Evolutionary conservation across 2,888 invertebrate genomes (phyloP).

Genomic region (Panopea generosa): DNA sequence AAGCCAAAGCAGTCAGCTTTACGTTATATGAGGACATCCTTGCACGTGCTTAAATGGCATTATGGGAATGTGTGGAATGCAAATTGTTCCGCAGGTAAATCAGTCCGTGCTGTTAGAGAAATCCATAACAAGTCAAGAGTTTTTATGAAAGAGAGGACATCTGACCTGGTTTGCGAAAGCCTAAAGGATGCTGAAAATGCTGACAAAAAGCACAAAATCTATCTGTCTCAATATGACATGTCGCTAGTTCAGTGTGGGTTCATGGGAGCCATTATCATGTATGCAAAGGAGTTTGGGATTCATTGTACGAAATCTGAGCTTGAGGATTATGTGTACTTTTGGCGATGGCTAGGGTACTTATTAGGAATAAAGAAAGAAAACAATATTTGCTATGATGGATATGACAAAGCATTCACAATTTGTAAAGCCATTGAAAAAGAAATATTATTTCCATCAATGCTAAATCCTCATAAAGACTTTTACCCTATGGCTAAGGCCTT

Average conservation of each 20-base stretch:
- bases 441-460: slow-evolving; percentile 69
- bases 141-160: slow-evolving; percentile 83
- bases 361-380: slow-evolving; percentile 91
- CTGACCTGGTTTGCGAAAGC: background rate
- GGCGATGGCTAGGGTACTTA: slow-evolving; percentile 93
- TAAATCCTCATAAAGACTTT: slow-evolving; percentile 74
- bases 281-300: slow-evolving; percentile 89
- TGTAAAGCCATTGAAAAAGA: slow-evolving; percentile 77
- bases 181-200: background rate
- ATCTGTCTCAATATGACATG: slow-evolving; percentile 93
- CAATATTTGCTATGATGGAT: slow-evolving; percentile 76
- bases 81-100: slow-evolving; percentile 85
- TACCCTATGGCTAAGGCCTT: slow-evolving; percentile 76
- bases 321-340: slow-evolving; percentile 92
- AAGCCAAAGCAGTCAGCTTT: slow-evolving; percentile 89
- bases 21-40: slow-evolving; percentile 92
- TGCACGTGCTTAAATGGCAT: slow-evolving; percentile 93
- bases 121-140: slow-evolving; percentile 87
- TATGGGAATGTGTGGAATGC: slow-evolving; percentile 89
- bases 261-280: slow-evolving; percentile 90
- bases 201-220: slow-evolving; percentile 49
- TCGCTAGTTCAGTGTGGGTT: slow-evolving; percentile 95
- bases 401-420: slow-evolving; percentile 63
- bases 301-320: slow-evolving; percentile 88
- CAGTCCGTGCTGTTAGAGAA: slow-evolving; percentile 85